Base-by-base conservation (phyloP, 2,113 vertebrate genomes). In the Crotophaga sulcirostris region DNA sequence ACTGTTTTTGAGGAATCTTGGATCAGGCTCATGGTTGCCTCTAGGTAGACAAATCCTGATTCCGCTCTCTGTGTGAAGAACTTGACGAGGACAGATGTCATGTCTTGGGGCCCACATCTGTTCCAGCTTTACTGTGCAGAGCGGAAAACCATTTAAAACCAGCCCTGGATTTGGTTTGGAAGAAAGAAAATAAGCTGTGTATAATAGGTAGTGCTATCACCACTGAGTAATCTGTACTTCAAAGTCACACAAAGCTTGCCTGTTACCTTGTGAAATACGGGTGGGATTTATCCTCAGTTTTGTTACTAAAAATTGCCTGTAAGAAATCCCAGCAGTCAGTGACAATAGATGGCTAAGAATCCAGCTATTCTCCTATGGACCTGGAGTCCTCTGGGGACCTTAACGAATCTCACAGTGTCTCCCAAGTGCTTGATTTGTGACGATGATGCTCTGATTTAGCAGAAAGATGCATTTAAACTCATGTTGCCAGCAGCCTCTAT, bases 391-490 rank as follows among this genome's bases (percentile, higher is more conserved):
- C 84, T 33, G 51, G 93, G 70, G 87, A 88, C 45, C 16, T 26
- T 62, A 87, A 85, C 87, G 91, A 94, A 96, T 91, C 93, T 95
- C 70, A 59, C 38, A 23, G 60, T 94, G 93, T 94, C 91, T 96
- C 67, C 59, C 47, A 67, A 51, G 72, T 90, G 75, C 90, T 96
- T 94, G 91, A 95, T 96, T 96, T 94, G 91, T 94, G 84, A 78
- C 90, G 87, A 73, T 69, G 90, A 91, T 90, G 70, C 84, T 95
- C 62, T 93, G 89, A 93, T 96, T 79, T 93, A 93, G 89, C 94
- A 87, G 93, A 80, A 92, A 93, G 89, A 83, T 72, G 64, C 90
- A 34, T 34, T 80, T 44, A 83, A 96, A 83, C 67, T 79, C 14
- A 6, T 26, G 87, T 83, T 0, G 3, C 91, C 87, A 89, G 59